Base-by-base conservation (phyloP, 2,113 vertebrate genomes). In the Saccopteryx bilineata region DNA sequence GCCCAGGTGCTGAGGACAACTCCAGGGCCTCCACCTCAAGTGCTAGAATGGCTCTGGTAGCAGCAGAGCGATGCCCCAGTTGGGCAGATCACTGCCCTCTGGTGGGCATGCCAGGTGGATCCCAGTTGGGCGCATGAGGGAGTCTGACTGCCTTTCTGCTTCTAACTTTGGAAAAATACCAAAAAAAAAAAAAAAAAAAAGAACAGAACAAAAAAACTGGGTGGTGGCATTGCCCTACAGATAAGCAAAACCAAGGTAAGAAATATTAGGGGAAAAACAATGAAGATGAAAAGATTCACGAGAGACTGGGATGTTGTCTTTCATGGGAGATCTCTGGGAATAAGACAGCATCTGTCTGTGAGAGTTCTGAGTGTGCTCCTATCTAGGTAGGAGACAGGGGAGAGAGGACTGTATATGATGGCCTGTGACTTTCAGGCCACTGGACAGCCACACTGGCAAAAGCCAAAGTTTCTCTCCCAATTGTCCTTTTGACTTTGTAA, bases 191-290 rank as follows among this genome's bases (percentile, higher is more conserved):
- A 39, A 39, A 39, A 39, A 39, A 39, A 39, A 39, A 39, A 39
- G 39, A 39, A 39, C 39, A 39, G 39, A 39, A 78, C 69, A 15
- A 61, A 68, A 60, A 75, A 93, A 61, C 56, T 63, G 76, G 48
- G 18, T 71, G 52, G 21, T 78, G 54, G 10, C 31, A 19, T 5
- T 33, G 18, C 17, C 31, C 5, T 79, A 26, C 63, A 65, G 13
- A 50, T 10, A 75, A 76, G 61, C 65, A 58, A 46, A 56, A 48
- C 60, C 17, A n/a, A 81, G 31, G 66, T 60, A 75, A 60, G 58
- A 95, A 93, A 66, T 58, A 56, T 46, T 9, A 90, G n/a, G 92
- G 92, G 78, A 65, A 82, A 91, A 74, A 88, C n/a, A 76, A 63
- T 48, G 69, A 31, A 76, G 86, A 72, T 24, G 28, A 39, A 58